Base-by-base conservation (phyloP, 2,888 invertebrate species). In the Gymnosoma rotundatum region DNA sequence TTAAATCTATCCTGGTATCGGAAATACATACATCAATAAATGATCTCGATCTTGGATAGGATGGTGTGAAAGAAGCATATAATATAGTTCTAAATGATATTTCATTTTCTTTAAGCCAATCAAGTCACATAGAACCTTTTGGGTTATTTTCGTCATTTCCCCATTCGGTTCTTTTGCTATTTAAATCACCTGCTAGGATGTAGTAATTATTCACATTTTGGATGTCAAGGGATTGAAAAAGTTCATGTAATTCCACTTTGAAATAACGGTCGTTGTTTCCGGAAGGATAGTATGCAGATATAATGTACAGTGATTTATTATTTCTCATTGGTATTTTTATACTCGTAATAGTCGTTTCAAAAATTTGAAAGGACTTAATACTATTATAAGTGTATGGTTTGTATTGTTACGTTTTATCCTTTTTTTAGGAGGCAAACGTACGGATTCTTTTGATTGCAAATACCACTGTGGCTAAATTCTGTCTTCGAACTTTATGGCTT, bases 241-340 rank as follows among this genome's bases (percentile, higher is more conserved):
- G 25, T 25, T n/a, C n/a, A n/a, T n/a, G n/a, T n/a, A n/a, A n/a
- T n/a, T n/a, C n/a, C n/a, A n/a, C n/a, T n/a, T n/a, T n/a, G n/a
- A n/a, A n/a, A n/a, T n/a, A n/a, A n/a, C 25, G 25, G 25, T 25
- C 25, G 25, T 25, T 25, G 25, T 54, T 54, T 54, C 54, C 20
- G 4, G 54, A 54, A n/a, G 54, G 54, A 54, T 54, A 54, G 20
- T 54, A 54, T 18, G 54, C 54, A 54, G 54, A 54, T 18, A 54
- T 54, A 54, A 54, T 54, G 10, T 18, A n/a, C 18, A 54, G 18
- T 12, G 7, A 18, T 8, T 21, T 54, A 21, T 54, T 54, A 18
- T 18, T 20, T 18, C 18, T 20, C 54, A 54, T 54, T 18, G 21
- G 54, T 54, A 54, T 45, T 14, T 14, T 45, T 14, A 45, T 14